A percentile compares a stretch with the other conserved stretches of the same genome.
phyloP scores from a whole-genome alignment of 2,888 invertebrate species.

The Apotomis betuletana region DNA sequence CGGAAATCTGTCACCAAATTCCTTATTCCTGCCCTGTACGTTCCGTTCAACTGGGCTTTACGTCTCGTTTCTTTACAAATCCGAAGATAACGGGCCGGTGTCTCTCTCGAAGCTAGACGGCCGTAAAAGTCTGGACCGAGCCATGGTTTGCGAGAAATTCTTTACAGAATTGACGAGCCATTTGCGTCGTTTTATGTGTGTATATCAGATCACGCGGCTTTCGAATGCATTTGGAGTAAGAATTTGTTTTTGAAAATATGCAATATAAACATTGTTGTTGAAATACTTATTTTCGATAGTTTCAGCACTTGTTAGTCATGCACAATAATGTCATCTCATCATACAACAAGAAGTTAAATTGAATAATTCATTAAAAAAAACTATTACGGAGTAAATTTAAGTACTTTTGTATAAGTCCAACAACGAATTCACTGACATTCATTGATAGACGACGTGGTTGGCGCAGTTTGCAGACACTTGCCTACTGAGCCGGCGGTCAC shows the following conservation, averaged over 20 bases:
- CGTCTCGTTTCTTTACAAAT: slow-evolving; percentile 69
- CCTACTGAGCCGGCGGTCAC: too few relatives aligned
- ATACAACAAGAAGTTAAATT: too few relatives aligned
- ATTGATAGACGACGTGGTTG: too few relatives aligned
- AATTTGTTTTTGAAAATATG: neutral
- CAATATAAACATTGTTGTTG: too few relatives aligned
- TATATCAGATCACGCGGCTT: slow-evolving; percentile 7
- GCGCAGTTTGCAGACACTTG: too few relatives aligned
- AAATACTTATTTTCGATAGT: too few relatives aligned
- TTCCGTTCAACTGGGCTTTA: slow-evolving; percentile 64
- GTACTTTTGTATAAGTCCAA: too few relatives aligned
- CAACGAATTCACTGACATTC: too few relatives aligned
- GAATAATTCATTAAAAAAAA: too few relatives aligned
- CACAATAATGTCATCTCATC: too few relatives aligned
- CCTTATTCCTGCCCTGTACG: slow-evolving; percentile 47
- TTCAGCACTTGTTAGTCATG: too few relatives aligned
- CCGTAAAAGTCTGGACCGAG: slow-evolving; percentile 53
- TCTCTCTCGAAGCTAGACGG: slow-evolving; percentile 43
- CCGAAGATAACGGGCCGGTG: slow-evolving; percentile 60
- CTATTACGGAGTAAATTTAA: too few relatives aligned
- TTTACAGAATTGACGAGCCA: slow-evolving; percentile 50
- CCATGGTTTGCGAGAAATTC: slow-evolving; percentile 55
- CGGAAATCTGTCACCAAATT: slow-evolving; percentile 42
- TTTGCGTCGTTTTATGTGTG: slow-evolving; percentile 22
- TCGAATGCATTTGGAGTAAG: slow-evolving; percentile 12